Evolutionary conservation across 2,113 vertebrate genomes (phyloP).

Genomic region (Peromyscus polionotus): DNA sequence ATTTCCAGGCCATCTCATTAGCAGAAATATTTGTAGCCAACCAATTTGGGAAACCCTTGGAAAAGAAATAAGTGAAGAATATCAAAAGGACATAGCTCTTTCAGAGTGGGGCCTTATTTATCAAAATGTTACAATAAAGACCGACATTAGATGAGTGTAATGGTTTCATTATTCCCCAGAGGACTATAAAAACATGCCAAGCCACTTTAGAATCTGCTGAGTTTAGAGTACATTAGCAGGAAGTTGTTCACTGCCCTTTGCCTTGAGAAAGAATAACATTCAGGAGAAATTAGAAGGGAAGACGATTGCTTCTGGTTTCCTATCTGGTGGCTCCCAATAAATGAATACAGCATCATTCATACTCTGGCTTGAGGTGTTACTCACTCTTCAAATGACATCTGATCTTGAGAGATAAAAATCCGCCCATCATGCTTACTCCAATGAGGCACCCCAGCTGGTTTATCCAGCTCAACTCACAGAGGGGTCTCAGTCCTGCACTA

Average conservation of each 20-base stretch:
- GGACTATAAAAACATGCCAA: slow-evolving; percentile 30
- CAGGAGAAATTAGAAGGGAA: slow-evolving; percentile 63
- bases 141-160: slow-evolving; percentile 45
- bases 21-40: slow-evolving; percentile 58
- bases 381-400: neutral
- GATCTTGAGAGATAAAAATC: slow-evolving; percentile 4
- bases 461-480: neutral
- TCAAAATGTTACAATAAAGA: slow-evolving; percentile 59
- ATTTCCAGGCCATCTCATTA: slow-evolving; percentile 59
- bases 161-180: slow-evolving; percentile 29
- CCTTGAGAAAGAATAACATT: slow-evolving; percentile 40
- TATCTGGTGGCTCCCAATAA: neutral
- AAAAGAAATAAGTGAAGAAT: slow-evolving; percentile 36
- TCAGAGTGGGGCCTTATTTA: slow-evolving; percentile 57
- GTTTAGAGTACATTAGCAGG: slow-evolving; percentile 25
- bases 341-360: neutral
- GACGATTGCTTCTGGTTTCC: slow-evolving; percentile 37
- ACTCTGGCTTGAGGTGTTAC: neutral
- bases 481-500: neutral
- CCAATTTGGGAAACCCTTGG: slow-evolving; percentile 9
- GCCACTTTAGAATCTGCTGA: slow-evolving; percentile 59
- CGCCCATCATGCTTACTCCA: neutral
- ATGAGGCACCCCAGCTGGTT: neutral
- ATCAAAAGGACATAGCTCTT: slow-evolving; percentile 47
- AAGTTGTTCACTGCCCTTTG: slow-evolving; percentile 39